Conservation (phyloP, 2,888 invertebrate species). For the Heteropelma amictum region DNA sequence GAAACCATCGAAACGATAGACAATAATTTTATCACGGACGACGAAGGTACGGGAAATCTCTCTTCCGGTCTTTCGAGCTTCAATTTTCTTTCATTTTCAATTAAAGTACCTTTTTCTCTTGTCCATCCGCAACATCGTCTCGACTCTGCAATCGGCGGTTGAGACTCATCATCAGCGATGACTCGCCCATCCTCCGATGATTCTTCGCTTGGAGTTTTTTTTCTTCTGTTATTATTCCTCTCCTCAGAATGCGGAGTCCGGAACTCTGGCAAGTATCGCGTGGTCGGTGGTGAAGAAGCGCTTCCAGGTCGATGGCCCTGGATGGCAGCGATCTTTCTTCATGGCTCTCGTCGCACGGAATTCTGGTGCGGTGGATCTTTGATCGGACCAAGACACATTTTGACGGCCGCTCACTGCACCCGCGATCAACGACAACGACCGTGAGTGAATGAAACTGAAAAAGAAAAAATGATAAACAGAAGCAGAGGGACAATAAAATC, state of each 20-base stretch:
- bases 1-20: constrained; percentile 68
- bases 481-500: neutral
- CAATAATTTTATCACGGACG: constrained; percentile 74
- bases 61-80: no score
- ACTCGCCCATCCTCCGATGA: constrained; percentile 12
- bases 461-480: neutral
- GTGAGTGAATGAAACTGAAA: constrained; percentile 80
- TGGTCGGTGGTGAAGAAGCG: constrained; percentile 93
- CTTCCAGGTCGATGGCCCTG: constrained; percentile 95
- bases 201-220: constrained; percentile 15
- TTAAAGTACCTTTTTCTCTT: neutral
- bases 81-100: no score
- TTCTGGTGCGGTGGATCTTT: constrained; percentile 97
- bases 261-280: constrained; percentile 90
- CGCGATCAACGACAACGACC: constrained; percentile 92
- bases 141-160: neutral
- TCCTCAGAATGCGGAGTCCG: constrained; percentile 88
- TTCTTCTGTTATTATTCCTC: constrained; percentile 10
- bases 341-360: constrained; percentile 90
- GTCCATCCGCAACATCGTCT: neutral
- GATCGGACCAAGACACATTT: constrained; percentile 87
- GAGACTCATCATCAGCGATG: constrained; percentile 14
- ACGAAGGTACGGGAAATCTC: constrained; percentile 70
- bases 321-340: constrained; percentile 96
- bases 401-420: constrained; percentile 97